phyloP scores from a whole-genome alignment of 2,888 invertebrate genomes.

The Drosophila demipolita region DNA sequence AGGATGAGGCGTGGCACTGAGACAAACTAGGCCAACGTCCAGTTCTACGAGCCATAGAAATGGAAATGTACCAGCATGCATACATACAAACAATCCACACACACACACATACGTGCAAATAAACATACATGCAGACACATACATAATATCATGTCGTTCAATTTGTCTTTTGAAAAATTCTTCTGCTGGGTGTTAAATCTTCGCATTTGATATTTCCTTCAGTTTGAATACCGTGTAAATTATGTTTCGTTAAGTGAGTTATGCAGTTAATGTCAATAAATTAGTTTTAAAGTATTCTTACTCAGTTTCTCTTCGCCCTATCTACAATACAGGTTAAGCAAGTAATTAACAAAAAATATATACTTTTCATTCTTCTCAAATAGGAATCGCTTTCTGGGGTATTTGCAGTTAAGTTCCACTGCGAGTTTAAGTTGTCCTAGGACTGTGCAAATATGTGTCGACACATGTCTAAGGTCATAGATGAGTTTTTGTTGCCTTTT shows the following conservation, averaged over 20 bases:
- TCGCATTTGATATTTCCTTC: slow-evolving; percentile 11
- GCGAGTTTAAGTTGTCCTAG: neutral
- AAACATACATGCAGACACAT: neutral
- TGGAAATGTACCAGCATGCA: slow-evolving; percentile 36
- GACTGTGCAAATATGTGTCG: slow-evolving; percentile 51
- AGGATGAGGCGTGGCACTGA: slow-evolving; percentile 27
- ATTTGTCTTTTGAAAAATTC: slow-evolving; percentile 26
- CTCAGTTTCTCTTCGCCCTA: neutral
- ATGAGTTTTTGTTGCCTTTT: slow-evolving; percentile 16
- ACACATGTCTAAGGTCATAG: slow-evolving; percentile 33
- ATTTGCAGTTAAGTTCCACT: neutral
- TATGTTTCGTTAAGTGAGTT: neutral
- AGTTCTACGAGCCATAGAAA: slow-evolving; percentile 47
- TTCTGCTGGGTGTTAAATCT: slow-evolving; percentile 7
- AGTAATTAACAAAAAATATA: neutral
- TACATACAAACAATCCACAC: slow-evolving; percentile 2
- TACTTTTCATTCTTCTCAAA: neutral
- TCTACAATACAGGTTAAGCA: neutral
- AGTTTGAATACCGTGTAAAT: slow-evolving; percentile 25
- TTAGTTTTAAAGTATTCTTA: neutral
- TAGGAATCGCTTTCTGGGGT: neutral
- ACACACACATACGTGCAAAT: neutral
- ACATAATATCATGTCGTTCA: neutral
- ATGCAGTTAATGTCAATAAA: neutral
- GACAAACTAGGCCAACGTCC: slow-evolving; percentile 55